Base-by-base conservation (phyloP, 2,888 invertebrate species). In the Diplazon laetatorius region DNA sequence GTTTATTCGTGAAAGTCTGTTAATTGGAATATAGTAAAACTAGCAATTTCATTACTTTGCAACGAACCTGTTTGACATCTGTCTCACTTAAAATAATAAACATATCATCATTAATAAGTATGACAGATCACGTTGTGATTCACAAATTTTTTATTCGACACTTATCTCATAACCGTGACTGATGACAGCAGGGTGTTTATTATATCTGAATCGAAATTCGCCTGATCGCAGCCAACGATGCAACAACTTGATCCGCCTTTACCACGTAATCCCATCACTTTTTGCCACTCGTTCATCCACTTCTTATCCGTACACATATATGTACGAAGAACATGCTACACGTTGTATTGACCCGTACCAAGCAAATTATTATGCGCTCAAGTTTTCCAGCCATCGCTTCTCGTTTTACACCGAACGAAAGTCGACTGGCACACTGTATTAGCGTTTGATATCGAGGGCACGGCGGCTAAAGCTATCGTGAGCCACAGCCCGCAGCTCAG, bases 351-450 rank as follows among this genome's bases (percentile, higher is more conserved):
- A 70, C 69, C 62, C 18, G 46, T 57, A 44, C 62, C 75, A 44
- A 55, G 63, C 48, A 50, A 76, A 76, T 70, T 69, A 75, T 69
- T 69, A 70, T 76, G 62, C 57, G 62, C 46, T 71, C 65, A 66
- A 74, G 60, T 42, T 73, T 57, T 78, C 75, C 63, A 42, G 76
- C 70, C 52, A 80, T 78, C 76, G 78, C 77, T 68, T 57, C 68
- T 50, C 69, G 69, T 76, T 70, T n/a, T 71, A 70, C 59, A 65
- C 39, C 39, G 65, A 39, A 65, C 65, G 42, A 66, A 70, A 71
- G 50, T 70, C 70, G 55, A 65, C 70, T 22, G 16, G 68, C 37
- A 48, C 50, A 59, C 63, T 66, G 65, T 76, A 76, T 76, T 76
- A 71, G 50, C 65, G 76, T 76, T 76, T 76, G 71, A 60, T 71